Conservation (phyloP, 2,888 invertebrate species). For the Ichneumon xanthorius region DNA sequence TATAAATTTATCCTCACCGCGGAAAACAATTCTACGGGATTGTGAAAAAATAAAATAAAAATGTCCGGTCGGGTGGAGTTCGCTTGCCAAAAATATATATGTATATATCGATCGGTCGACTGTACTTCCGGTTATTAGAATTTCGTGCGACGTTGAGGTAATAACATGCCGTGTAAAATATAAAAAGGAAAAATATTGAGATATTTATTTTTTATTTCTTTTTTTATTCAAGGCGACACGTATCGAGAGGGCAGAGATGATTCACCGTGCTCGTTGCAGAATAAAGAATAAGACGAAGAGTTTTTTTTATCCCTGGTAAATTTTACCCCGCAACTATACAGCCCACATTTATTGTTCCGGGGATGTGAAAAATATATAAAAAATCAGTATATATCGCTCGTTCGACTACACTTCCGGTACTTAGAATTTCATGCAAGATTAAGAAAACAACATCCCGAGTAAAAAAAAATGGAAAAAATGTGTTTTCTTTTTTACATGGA, state of each 20-base stretch:
- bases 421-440: neutral
- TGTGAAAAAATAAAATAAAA: neutral
- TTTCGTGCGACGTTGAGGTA: too few relatives aligned
- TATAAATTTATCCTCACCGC: constrained; percentile 33
- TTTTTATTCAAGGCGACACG: too few relatives aligned
- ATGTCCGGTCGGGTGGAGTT: neutral
- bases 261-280: too few relatives aligned
- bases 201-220: too few relatives aligned
- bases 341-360: neutral
- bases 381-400: too few relatives aligned
- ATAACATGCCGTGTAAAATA: too few relatives aligned
- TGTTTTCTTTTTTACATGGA: too few relatives aligned
- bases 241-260: too few relatives aligned
- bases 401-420: neutral
- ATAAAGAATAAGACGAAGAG: neutral
- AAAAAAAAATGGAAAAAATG: too few relatives aligned
- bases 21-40: constrained; percentile 33
- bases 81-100: neutral
- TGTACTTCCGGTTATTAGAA: too few relatives aligned
- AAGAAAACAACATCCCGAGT: neutral
- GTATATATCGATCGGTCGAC: neutral
- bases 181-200: too few relatives aligned
- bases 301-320: neutral
- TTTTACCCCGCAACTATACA: neutral
- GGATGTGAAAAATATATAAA: neutral